Percentiles rank a stretch among this genome's conserved stretches.
phyloP scores from a whole-genome alignment of 2,113 vertebrate species.

The Tachycineta bicolor region DNA sequence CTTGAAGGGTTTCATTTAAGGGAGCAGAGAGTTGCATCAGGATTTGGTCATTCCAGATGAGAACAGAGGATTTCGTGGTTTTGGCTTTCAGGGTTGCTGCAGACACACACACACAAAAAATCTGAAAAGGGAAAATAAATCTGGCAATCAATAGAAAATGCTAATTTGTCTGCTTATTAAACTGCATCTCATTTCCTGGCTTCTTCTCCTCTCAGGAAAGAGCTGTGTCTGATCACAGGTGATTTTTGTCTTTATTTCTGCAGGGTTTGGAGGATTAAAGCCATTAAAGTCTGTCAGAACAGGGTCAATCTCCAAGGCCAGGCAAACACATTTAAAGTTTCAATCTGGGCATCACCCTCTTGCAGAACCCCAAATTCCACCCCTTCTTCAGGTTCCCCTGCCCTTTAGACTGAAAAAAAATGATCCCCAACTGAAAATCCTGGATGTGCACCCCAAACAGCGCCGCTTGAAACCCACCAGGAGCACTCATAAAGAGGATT shows the following conservation, averaged over 20 bases:
- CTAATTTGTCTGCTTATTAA: not conserved
- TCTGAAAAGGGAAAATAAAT: not conserved
- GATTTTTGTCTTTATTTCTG: not conserved
- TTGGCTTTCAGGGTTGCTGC: not conserved
- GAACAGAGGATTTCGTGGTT: not conserved
- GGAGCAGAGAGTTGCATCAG: not conserved
- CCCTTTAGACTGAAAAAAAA: not conserved
- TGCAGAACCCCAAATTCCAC: not conserved
- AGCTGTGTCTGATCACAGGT: not conserved
- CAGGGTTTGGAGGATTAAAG: not conserved
- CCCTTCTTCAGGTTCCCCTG: accelerated
- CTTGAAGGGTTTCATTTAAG: not conserved
- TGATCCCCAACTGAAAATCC: not conserved
- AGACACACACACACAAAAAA: not conserved
- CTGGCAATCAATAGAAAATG: not conserved
- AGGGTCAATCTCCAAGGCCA: not conserved
- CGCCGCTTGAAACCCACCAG: not conserved
- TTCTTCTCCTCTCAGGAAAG: not conserved
- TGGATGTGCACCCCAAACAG: too few species aligned
- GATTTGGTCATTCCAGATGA: not conserved
- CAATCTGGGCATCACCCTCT: not conserved
- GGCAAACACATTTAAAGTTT: not conserved
- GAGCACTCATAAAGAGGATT: not conserved
- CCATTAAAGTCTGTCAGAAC: not conserved
- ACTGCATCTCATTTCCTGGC: not conserved